Base-by-base conservation (phyloP, 2,113 vertebrate species). In the Macroglossus sobrinus region DNA sequence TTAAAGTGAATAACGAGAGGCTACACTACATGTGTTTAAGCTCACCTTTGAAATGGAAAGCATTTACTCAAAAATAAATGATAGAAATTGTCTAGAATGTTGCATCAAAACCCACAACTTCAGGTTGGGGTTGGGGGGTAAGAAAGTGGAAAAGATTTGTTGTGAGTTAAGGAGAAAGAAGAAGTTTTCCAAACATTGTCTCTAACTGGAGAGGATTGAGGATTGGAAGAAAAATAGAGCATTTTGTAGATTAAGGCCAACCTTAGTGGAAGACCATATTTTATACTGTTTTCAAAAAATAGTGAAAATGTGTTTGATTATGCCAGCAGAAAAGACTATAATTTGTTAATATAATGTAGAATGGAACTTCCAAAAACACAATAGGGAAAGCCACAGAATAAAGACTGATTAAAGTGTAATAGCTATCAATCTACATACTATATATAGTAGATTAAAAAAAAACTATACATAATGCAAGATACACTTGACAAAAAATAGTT, bases 391-490 rank as follows among this genome's bases (percentile, higher is more conserved):
- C 22, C 13, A 21, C 28, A 69, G 15, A 91, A 74, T 82, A 64
- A 86, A n/a, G 14, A 78, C 14, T 47, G 21, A 72, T 91, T 89
- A 81, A 94, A 24, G 43, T 45, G 2, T 19, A 76, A 84, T 64
- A 40, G 43, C 1, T n/a, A 50, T 61, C 55, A 74, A 69, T 87
- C 45, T 64, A 38, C 33, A 47, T 50, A 71, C 2, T 59, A 47
- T 35, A 84, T 53, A 4, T 5, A 59, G 28, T 71, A 38, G 87
- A 40, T 87, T 84, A 89, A 89, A 64, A 59, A 11, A 89, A 78
- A 97, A 93, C 74, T 59, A 69, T 71, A 22, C 40, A 80, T 74
- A 90, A 96, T 90, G 33, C 9, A 81, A 96, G 28, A 89, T n/a
- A 50, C 68, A 89, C 14, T 47, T 85, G 28, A 66, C 38, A 57